Evolutionary conservation across 2,113 vertebrate genomes (phyloP), one percentile per base, ranked within the genome.

Genomic region (Archocentrus centrarchus): DNA sequence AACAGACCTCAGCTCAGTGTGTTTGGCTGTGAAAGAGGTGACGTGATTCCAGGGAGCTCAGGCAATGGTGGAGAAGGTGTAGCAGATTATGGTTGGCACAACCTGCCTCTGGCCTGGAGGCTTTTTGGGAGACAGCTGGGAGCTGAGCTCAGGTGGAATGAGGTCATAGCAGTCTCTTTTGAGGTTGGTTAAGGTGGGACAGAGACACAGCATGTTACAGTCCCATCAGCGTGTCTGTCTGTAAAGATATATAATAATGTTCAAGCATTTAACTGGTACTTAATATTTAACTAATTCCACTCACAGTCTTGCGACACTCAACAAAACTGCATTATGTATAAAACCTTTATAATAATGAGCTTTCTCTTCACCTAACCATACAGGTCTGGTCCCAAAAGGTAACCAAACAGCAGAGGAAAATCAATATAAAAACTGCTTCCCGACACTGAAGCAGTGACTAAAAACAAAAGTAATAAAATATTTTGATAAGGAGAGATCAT

Each of bases 101-200:
- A 47, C 78, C 82, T 62, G 81, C 79, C 81, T 90, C 58, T 86
- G 84, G 88, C 90, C 92, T 41, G 57, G 77, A 88, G 91, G 88
- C 82, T 32, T 86, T 91, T 39, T 87, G 58, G 77, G 92, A 92
- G 85, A 86, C 77, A 78, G 88, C 83, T 86, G 84, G 86, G 85
- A 89, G 85, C 86, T 79, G 11, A 57, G 82, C 83, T 94, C 88
- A 92, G 89, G 88, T 91, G 84, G 87, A 92, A 92, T 93, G 91
- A 94, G 92, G 87, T 91, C 92, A 93, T 79, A 22, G 59, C 75
- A 62, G 91, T 64, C 79, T 64, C 76, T 81, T 82, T 76, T 77
- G 62, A 80, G 86, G 87, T 22, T 53, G 76, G 75, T 66, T 60
- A 60, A 55, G 82, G 86, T 75, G 61, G 82, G 82, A 83, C 7